A percentile compares a stretch with the other conserved stretches of the same genome.
These are phyloP conservation scores for Ctenomys sociabilis DNA, from an alignment of 2,113 vertebrate genomes.

Conservation along the genomic window DNA sequence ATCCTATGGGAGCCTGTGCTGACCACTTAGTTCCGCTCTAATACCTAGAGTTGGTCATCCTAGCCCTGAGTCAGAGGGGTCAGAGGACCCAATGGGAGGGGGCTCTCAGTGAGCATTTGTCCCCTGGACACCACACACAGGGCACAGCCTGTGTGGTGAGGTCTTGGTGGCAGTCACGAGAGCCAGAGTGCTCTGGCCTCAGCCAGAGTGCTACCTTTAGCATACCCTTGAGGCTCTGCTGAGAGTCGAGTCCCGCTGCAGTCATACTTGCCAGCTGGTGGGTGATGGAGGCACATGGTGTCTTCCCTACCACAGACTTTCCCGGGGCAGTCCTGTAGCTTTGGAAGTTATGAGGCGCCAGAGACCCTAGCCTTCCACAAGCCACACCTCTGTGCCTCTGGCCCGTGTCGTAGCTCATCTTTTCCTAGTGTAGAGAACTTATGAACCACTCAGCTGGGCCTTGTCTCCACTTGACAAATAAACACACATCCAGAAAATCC, in stretches of 20 bases:
- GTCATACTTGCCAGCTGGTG: neutral
- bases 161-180: neutral
- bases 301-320: neutral
- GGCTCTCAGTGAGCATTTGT: neutral
- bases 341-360: neutral
- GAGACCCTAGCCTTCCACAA: neutral
- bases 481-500: neutral
- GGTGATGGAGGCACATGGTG: neutral
- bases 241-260: neutral
- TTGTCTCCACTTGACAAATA: neutral
- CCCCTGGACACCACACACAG: fast-evolving
- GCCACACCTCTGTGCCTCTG: too few species aligned
- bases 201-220: neutral
- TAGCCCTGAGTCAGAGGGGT: neutral
- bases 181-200: neutral
- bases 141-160: neutral
- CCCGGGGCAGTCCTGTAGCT: neutral
- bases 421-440: neutral
- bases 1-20: neutral
- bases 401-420: neutral
- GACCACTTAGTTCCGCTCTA: neutral
- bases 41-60: neutral
- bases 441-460: neutral
- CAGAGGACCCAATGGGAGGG: neutral
- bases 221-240: neutral